Evolutionary conservation across 2,797 vertebrate species (phyloP).

Genomic region (Triplophysa bombifrons): DNA sequence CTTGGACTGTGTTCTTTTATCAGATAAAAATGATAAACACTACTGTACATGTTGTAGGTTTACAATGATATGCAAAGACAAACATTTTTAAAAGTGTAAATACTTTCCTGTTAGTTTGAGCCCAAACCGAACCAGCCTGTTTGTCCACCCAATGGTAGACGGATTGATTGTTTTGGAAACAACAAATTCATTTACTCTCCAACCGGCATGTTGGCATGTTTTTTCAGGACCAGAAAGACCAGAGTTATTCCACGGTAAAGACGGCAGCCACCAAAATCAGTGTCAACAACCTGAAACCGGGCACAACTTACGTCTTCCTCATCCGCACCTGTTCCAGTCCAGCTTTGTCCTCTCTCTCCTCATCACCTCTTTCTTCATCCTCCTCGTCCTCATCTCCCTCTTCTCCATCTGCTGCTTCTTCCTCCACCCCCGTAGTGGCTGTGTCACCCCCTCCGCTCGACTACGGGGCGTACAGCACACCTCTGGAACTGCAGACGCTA

Average conservation of each 20-base stretch:
- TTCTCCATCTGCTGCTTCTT: constrained; percentile 69
- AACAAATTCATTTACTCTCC: too few species aligned
- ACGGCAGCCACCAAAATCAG: constrained; percentile 85
- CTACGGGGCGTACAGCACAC: constrained; percentile 83
- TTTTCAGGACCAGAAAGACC: constrained; percentile 90
- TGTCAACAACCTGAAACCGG: constrained; percentile 91
- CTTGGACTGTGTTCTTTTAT: not conserved
- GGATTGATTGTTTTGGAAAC: not conserved
- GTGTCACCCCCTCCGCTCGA: constrained; percentile 72
- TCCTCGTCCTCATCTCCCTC: constrained; percentile 66
- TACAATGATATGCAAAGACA: too few species aligned
- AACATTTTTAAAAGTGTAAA: too few species aligned
- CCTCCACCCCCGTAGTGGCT: constrained; percentile 70
- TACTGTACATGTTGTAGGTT: too few species aligned
- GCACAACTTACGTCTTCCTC: constrained; percentile 93
- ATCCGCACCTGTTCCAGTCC: constrained; percentile 81
- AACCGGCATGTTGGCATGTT: not conserved
- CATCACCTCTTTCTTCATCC: constrained; percentile 75
- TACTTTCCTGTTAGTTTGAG: too few species aligned
- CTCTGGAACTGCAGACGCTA: constrained; percentile 91
- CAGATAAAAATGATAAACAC: too few species aligned
- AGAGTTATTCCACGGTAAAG: constrained; percentile 93
- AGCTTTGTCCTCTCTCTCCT: constrained; percentile 66
- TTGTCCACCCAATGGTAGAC: not conserved
- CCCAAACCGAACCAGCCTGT: not conserved